Percentiles rank a stretch among this genome's conserved stretches.
These are phyloP conservation scores for Ramphastos sulfuratus DNA, from an alignment of 2,113 vertebrate species.

Conservation along the genomic window DNA sequence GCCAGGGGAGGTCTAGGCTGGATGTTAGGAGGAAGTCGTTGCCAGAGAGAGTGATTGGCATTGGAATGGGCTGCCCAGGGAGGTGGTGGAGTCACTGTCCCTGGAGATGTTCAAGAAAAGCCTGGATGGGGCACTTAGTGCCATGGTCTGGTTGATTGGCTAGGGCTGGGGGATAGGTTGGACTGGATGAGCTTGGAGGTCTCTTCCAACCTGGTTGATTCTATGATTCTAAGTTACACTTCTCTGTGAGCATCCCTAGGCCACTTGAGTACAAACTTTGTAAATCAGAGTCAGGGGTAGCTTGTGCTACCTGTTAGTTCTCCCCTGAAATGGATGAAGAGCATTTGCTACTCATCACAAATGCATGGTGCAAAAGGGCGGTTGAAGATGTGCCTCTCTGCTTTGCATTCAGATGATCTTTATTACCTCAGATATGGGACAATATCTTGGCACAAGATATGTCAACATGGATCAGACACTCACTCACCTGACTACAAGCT, in stretches of 20 bases:
- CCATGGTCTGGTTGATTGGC: too few relatives aligned
- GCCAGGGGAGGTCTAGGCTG: too few relatives aligned
- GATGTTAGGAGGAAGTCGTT: too few relatives aligned
- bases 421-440: neutral
- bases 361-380: neutral
- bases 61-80: too few relatives aligned
- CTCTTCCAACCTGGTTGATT: too few relatives aligned
- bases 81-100: too few relatives aligned
- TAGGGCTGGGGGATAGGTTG: too few relatives aligned
- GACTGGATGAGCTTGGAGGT: too few relatives aligned
- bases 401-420: neutral
- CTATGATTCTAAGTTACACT: neutral
- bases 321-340: neutral
- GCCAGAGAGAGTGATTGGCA: too few relatives aligned
- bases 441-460: neutral
- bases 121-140: too few relatives aligned
- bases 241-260: neutral
- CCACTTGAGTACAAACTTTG: neutral
- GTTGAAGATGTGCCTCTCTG: neutral
- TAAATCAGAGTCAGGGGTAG: neutral
- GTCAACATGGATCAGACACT: neutral
- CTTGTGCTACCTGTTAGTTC: neutral
- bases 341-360: neutral
- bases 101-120: too few relatives aligned
- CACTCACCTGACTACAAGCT: neutral